Evolutionary conservation across 2,888 invertebrate species (phyloP).

Genomic region (Cosmia trapezina): DNA sequence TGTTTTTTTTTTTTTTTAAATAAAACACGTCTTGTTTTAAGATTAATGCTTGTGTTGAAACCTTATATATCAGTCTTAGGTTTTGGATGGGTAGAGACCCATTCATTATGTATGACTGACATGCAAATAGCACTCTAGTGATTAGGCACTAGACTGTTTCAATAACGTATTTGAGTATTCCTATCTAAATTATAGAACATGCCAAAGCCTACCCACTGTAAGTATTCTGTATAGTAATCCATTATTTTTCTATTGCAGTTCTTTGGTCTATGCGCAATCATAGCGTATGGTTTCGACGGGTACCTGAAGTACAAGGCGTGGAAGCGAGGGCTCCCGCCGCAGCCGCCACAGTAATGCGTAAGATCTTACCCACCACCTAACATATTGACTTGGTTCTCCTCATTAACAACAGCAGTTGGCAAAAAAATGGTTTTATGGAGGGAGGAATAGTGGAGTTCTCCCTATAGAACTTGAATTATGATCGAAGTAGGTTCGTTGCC

Average conservation of each 20-base stretch:
- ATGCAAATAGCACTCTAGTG: too few relatives aligned
- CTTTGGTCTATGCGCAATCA: constrained; percentile 96
- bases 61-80: too few relatives aligned
- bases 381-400: constrained; percentile 5
- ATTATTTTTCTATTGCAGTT: constrained; percentile 91
- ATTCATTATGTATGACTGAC: too few relatives aligned
- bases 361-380: background rate
- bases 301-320: constrained; percentile 94
- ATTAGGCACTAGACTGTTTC: too few relatives aligned
- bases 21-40: background rate
- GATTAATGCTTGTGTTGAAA: background rate
- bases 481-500: background rate
- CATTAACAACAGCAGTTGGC: background rate
- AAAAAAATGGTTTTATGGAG: background rate
- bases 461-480: constrained; percentile 2
- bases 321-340: constrained; percentile 92
- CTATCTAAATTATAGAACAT: background rate
- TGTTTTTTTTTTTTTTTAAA: too few relatives aligned
- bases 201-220: too few relatives aligned
- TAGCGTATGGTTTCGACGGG: constrained; percentile 94
- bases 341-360: constrained; percentile 92
- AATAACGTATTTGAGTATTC: background rate
- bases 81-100: too few relatives aligned
- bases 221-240: background rate
- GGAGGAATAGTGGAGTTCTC: background rate